phyloP scores from a whole-genome alignment of 2,888 invertebrate genomes.

The Callyntrura guangdongensis region DNA sequence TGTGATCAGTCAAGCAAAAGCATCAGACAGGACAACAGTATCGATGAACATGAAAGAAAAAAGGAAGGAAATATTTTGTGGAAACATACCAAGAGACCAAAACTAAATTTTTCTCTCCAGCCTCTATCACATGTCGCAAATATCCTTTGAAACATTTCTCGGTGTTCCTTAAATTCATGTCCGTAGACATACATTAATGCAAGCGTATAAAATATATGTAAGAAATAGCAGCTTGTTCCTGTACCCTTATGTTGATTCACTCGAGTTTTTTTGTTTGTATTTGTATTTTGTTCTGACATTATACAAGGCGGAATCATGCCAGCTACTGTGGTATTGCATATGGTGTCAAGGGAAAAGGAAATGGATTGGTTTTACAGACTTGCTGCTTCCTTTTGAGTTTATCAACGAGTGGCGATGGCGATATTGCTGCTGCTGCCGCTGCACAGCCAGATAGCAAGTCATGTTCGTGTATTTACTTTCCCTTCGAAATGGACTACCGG shows the following conservation, averaged over 20 bases:
- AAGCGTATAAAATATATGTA: not conserved
- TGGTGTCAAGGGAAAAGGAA: conserved; percentile 74
- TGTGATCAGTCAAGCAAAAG: conserved; percentile 51
- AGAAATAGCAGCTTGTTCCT: not conserved
- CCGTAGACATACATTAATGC: not conserved
- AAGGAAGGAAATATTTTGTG: conserved; percentile 14
- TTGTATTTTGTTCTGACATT: not conserved
- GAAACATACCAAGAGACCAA: conserved; percentile 17
- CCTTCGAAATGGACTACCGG: conserved; percentile 65
- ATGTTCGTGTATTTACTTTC: conserved; percentile 62
- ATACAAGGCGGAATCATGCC: not conserved
- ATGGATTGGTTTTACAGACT: conserved; percentile 76
- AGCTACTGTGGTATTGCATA: conserved; percentile 34
- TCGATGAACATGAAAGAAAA: not conserved
- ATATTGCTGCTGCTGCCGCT: not conserved
- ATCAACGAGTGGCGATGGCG: conserved; percentile 45
- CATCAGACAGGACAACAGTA: conserved; percentile 4
- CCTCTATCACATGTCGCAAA: not conserved
- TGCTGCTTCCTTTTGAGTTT: conserved; percentile 59
- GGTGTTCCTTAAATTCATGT: conserved; percentile 21
- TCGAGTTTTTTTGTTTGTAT: not conserved
- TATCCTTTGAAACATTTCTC: not conserved
- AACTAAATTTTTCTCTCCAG: not conserved
- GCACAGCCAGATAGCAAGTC: not conserved
- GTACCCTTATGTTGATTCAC: not conserved